phyloP scores from a whole-genome alignment of 2,888 invertebrate genomes.

The Temnothorax rugatulus region DNA sequence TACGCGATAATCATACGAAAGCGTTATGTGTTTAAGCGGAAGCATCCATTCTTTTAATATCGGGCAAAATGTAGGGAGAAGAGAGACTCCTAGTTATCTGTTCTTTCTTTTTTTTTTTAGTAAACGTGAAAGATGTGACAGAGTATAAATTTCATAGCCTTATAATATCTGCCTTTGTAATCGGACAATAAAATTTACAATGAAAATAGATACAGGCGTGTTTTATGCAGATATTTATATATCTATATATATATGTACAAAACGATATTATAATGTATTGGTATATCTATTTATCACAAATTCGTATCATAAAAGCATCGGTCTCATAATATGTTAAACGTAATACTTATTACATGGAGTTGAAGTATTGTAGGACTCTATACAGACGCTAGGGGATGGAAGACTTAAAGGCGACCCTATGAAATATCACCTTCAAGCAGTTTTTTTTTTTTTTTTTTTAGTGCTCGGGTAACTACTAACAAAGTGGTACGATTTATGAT shows the following conservation, averaged over 20 bases:
- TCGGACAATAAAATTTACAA: conserved; percentile 39
- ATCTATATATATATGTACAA: conserved; percentile 36
- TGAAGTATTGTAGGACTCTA: conserved; percentile 51
- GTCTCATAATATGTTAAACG: conserved; percentile 52
- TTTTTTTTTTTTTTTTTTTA: background rate
- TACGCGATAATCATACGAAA: conserved; percentile 14
- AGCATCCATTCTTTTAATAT: conserved; percentile 13
- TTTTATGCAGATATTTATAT: conserved; percentile 34
- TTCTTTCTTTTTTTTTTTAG: background rate
- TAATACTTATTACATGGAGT: conserved; percentile 52
- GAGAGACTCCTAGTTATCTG: background rate
- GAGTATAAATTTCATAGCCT: conserved; percentile 34
- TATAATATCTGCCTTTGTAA: background rate
- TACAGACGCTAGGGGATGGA: conserved; percentile 65
- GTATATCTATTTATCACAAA: conserved; percentile 67
- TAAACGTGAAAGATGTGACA: conserved; percentile 5
- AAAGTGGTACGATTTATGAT: conserved; percentile 65
- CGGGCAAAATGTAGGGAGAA: background rate
- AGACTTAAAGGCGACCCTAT: conserved; percentile 66
- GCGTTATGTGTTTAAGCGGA: background rate
- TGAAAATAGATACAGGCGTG: conserved; percentile 25
- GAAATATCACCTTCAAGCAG: conserved; percentile 60
- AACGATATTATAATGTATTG: conserved; percentile 48
- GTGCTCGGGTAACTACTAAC: conserved; percentile 57
- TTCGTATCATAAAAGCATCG: conserved; percentile 64